Evolutionary conservation across 2,888 invertebrate genomes (phyloP).

Genomic region (Cosmia pyralina): DNA sequence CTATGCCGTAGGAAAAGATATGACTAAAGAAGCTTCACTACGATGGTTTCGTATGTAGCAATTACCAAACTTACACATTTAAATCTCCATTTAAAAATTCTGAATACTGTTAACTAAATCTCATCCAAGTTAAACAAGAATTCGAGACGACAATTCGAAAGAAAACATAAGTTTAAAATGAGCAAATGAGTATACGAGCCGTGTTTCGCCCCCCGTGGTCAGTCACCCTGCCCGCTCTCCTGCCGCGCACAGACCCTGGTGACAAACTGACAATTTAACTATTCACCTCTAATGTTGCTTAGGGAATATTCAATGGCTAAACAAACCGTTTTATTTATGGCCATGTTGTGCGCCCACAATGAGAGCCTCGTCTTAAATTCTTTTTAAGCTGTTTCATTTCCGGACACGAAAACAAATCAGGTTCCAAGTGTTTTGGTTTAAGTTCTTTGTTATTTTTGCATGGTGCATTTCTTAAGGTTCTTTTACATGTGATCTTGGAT

Average conservation of each 20-base stretch:
- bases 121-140: conserved; percentile 50
- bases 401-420: conserved; percentile 72
- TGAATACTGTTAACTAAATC: conserved; percentile 23
- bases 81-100: conserved; percentile 14
- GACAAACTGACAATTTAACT: conserved; percentile 88
- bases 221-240: conserved; percentile 72
- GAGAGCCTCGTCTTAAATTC: conserved; percentile 75
- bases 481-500: background rate
- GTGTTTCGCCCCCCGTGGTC: conserved; percentile 70
- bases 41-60: background rate
- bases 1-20: background rate
- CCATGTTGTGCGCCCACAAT: conserved; percentile 83
- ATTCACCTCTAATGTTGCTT: conserved; percentile 89
- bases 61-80: conserved; percentile 2
- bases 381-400: conserved; percentile 86
- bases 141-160: conserved; percentile 52
- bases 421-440: conserved; percentile 49
- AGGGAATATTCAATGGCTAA: conserved; percentile 83
- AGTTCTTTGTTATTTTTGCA: conserved; percentile 44
- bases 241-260: conserved; percentile 75
- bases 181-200: conserved; percentile 72
- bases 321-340: conserved; percentile 87
- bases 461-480: background rate
- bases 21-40: conserved; percentile 9
- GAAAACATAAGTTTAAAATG: conserved; percentile 71